Base-by-base conservation (phyloP, 2,113 vertebrate species). In the Zeus faber region DNA sequence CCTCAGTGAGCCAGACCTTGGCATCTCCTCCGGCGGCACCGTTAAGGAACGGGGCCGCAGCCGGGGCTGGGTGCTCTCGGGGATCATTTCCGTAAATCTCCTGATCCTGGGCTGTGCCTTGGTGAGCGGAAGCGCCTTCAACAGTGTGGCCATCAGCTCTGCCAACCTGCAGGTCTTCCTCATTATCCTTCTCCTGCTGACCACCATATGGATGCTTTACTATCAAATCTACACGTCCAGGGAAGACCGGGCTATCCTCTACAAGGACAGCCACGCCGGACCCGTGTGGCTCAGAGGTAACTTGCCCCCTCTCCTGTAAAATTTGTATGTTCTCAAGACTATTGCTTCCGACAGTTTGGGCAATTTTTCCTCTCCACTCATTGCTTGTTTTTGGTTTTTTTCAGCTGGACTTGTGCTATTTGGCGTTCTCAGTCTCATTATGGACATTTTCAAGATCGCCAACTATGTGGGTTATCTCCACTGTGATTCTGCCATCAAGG, bases 241-340 rank as follows among this genome's bases (percentile, higher is more conserved):
- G 4, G 58, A 53, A 48, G 79, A 89, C 0, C 67, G 73, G 0
- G 91, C 92, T 1, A 79, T 95, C 20, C 83, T 80, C 5, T 91
- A 89, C 72, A 92, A 83, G 63, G 97, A 99, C 45, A 64, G 81
- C 8, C 94, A 98, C 0, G 96, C 96, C 0, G 95, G 95, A 5
- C 94, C 95, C 29, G 65, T 98, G 46, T 99, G 97, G 97, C 92
- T 98, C 26, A 91, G 92, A 89, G 94, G 97, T 99, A 58, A n/a
- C n/a, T n/a, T n/a, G n/a, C n/a, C n/a, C n/a, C n/a, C n/a, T n/a
- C n/a, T n/a, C n/a, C n/a, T n/a, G n/a, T n/a, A n/a, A n/a, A n/a
- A n/a, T n/a, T n/a, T n/a, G n/a, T n/a, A n/a, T n/a, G n/a, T n/a
- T n/a, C n/a, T n/a, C n/a, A n/a, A n/a, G n/a, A n/a, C n/a, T n/a